Evolutionary conservation across 2,888 invertebrate species (phyloP), one percentile per base, ranked within the genome.

Genomic region (Eristalinus aeneus): DNA sequence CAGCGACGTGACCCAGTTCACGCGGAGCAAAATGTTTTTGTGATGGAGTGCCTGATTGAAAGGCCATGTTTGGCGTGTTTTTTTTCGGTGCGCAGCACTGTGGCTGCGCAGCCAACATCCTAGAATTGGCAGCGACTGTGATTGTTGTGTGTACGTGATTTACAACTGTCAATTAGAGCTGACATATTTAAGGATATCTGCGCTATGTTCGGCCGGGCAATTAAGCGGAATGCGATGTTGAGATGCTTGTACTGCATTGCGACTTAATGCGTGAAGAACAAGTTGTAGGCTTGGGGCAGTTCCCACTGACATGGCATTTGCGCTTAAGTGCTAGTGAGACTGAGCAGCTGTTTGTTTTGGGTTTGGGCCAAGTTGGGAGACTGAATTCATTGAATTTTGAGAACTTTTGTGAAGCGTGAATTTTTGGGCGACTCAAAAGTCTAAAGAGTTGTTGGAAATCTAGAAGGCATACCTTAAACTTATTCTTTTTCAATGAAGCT

Each of bases 131-230:
- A 31, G 69, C 64, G 60, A 46, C 46, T 79, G 79, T 12, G 63
- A 80, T 23, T 16, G 46, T 79, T 71, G 71, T 69, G 67, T 64
- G 69, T 31, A 58, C 65, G 74, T 86, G 82, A 86, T 82, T 86
- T 78, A 86, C 86, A 86, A 86, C 82, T 86, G 86, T 82, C 86
- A 86, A 86, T 86, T 86, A 86, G 86, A 74, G 77, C 46, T 74
- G 82, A 71, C 69, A 74, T 64, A 63, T 73, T 77, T 58, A 86
- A 82, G 86, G 86, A 86, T 78, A 16, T 46, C 56, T 82, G 65
- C 77, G 73, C 53, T 53, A 77, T 82, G 74, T 74, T 69, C 74
- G 65, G 39, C 58, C 64, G 74, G 65, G 86, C 82, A 86, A 86
- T 86, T 86, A 86, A 77, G 77, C 31, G 77, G 86, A 86, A 82